These are phyloP conservation scores for Chloroclysta siterata DNA, from an alignment of 2,888 invertebrate species.

Conservation along the genomic window DNA sequence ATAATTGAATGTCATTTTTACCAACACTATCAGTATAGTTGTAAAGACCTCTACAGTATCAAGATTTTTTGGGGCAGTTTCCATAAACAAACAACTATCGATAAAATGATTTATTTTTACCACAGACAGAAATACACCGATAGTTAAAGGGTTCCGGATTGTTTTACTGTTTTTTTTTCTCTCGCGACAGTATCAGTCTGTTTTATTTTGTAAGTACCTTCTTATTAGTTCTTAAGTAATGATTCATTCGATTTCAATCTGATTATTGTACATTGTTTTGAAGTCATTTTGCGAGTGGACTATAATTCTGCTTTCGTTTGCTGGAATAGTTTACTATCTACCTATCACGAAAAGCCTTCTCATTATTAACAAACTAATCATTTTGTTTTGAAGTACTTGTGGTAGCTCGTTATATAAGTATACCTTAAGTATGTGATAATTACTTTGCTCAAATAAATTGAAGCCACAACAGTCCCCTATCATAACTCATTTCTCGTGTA, in stretches of 20 bases:
- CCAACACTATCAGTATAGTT: conserved; percentile 4
- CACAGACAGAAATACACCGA: conserved; percentile 4
- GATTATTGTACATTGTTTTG: no score
- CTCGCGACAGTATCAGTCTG: no score
- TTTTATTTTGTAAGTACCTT: not conserved
- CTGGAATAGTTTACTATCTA: no score
- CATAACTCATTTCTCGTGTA: conserved; percentile 40
- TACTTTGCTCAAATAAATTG: conserved; percentile 36
- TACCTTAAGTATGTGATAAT: conserved; percentile 1
- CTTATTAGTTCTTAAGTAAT: not conserved
- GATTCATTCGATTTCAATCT: no score
- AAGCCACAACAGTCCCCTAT: conserved; percentile 16
- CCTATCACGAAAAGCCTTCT: not conserved
- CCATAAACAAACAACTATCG: conserved; percentile 15
- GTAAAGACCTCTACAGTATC: conserved; percentile 9
- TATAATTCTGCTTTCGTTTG: not conserved
- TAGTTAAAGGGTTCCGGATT: not conserved
- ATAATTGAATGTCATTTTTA: not conserved
- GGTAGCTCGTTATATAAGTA: conserved; percentile 11
- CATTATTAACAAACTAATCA: not conserved
- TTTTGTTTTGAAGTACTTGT: conserved; percentile 6
- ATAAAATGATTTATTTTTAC: conserved; percentile 17
- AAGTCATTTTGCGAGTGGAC: not conserved
- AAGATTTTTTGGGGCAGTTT: conserved; percentile 22
- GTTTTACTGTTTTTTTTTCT: no score